Evolutionary conservation across 2,113 vertebrate species (phyloP).

Genomic region (Podarcis muralis): DNA sequence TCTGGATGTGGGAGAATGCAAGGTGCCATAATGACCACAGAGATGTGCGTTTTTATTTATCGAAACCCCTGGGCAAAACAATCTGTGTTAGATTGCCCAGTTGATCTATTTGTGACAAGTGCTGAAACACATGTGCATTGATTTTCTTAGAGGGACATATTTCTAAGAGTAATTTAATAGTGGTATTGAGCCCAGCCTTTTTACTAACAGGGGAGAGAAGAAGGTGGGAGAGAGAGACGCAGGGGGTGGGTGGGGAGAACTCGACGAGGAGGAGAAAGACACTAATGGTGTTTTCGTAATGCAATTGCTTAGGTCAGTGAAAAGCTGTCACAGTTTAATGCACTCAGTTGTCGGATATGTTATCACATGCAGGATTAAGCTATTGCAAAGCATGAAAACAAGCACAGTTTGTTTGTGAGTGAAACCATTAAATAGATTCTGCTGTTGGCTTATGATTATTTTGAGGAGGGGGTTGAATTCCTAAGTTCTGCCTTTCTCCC

Average conservation of each 20-base stretch:
- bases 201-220: slow-evolving; percentile 28
- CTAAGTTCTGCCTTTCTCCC: background rate
- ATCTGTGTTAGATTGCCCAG: slow-evolving; percentile 69
- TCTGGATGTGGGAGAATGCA: background rate
- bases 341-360: slow-evolving; percentile 69
- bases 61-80: slow-evolving; percentile 62
- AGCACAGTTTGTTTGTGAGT: slow-evolving; percentile 68
- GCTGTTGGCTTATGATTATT: slow-evolving; percentile 59
- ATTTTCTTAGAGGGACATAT: slow-evolving; percentile 75
- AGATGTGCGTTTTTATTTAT: slow-evolving; percentile 49
- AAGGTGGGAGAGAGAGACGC: slow-evolving; percentile 35
- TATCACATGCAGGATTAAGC: slow-evolving; percentile 70
- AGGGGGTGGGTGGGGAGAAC: slow-evolving; percentile 51
- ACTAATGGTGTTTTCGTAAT: slow-evolving; percentile 76
- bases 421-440: slow-evolving; percentile 69
- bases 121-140: slow-evolving; percentile 78
- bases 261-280: slow-evolving; percentile 69
- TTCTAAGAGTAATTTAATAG: slow-evolving; percentile 82
- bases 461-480: slow-evolving; percentile 26
- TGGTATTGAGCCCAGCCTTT: slow-evolving; percentile 74
- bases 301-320: slow-evolving; percentile 79
- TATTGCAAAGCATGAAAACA: slow-evolving; percentile 72
- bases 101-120: slow-evolving; percentile 79
- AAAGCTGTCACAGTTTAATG: slow-evolving; percentile 78
- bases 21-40: background rate